A percentile compares a stretch with the other conserved stretches of the same genome.
Conservation (phyloP, 2,888 invertebrate genomes). For the Geophilus truncorum region DNA sequence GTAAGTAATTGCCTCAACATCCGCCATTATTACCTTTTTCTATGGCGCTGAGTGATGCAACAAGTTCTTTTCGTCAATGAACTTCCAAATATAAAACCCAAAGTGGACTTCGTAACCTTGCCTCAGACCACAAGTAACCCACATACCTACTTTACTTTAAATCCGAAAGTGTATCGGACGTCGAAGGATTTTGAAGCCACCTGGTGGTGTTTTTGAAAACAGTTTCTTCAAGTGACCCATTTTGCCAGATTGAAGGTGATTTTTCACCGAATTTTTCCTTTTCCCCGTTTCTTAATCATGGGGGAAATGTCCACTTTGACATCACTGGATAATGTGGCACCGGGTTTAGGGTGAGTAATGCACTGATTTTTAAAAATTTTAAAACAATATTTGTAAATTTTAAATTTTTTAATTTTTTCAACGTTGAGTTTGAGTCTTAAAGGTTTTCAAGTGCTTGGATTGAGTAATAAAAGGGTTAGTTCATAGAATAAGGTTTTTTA, state of each 20-base stretch:
- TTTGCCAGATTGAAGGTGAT: neutral
- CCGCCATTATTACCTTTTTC: neutral
- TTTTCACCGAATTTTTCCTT: neutral
- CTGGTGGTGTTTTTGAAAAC: neutral
- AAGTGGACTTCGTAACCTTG: conserved; percentile 6
- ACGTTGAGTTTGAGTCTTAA: neutral
- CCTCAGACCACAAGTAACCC: neutral
- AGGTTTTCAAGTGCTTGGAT: neutral
- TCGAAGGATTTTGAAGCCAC: neutral
- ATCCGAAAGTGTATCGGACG: neutral
- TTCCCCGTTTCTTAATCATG: neutral
- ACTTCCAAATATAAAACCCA: neutral
- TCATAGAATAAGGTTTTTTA: too few relatives aligned
- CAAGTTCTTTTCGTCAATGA: conserved; percentile 18
- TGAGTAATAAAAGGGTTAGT: too few relatives aligned
- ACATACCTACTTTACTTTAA: neutral
- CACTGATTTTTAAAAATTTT: too few relatives aligned
- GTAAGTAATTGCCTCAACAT: neutral
- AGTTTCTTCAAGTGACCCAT: neutral
- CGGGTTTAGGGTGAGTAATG: neutral
- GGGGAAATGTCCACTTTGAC: neutral
- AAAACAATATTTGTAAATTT: too few relatives aligned
- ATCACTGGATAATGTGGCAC: neutral
- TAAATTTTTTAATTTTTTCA: too few relatives aligned
- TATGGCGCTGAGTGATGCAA: neutral